A percentile compares a stretch with the other conserved stretches of the same genome.
Conservation (phyloP, 2,888 invertebrate species). For the Rhogogaster chlorosoma region DNA sequence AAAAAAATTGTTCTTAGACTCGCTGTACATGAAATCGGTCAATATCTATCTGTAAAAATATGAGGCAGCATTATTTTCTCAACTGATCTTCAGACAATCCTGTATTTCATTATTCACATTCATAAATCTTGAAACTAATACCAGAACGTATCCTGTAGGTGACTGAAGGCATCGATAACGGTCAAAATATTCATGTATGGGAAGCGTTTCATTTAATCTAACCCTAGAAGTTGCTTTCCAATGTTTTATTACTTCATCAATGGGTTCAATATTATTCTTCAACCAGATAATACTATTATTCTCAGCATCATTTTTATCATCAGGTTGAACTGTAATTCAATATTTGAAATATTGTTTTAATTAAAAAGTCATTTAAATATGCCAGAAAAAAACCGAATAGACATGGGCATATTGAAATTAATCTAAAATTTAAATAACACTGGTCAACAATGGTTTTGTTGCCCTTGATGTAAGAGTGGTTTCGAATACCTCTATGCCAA, state of each 20-base stretch:
- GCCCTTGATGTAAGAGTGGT: too few species aligned
- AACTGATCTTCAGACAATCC: background rate
- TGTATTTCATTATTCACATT: background rate
- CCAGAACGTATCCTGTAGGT: background rate
- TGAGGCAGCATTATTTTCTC: background rate
- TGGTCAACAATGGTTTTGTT: too few species aligned
- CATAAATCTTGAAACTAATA: background rate
- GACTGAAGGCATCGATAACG: background rate
- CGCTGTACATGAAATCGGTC: background rate
- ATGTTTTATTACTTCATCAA: background rate
- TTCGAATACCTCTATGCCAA: too few species aligned
- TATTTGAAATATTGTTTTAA: background rate
- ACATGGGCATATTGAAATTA: background rate
- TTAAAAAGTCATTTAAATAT: background rate
- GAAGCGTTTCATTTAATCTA: background rate
- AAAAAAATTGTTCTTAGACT: background rate
- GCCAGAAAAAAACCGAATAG: too few species aligned
- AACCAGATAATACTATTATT: background rate
- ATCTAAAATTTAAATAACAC: background rate
- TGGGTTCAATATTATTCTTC: background rate
- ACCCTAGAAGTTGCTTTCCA: background rate
- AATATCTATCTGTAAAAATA: background rate
- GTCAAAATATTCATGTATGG: background rate
- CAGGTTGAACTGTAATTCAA: background rate
- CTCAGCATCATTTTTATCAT: background rate